Base-by-base conservation (phyloP, 2,113 vertebrate genomes). In the Chitala chitala region DNA sequence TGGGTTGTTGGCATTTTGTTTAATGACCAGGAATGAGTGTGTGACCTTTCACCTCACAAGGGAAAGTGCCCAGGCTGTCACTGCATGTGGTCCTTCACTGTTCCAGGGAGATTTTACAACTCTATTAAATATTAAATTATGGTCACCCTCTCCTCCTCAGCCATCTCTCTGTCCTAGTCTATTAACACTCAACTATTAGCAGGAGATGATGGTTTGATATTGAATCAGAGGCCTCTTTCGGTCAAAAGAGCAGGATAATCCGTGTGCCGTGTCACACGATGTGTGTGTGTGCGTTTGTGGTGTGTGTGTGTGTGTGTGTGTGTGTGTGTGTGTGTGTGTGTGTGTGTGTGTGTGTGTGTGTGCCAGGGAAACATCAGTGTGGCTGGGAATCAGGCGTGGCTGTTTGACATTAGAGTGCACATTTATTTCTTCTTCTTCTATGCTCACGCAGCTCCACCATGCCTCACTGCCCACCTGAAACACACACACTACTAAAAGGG, bases 61-160 rank as follows among this genome's bases (percentile, higher is more conserved):
- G 56, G 8, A 29, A 10, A 40, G 46, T 10, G 8, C 22, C 40
- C 22, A 20, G 24, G 22, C 40, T n/a, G 6, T 13, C 40, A 6
- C 46, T 66, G 68, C 59, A 71, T 31, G 69, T 59, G 71, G 29
- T 36, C 10, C 51, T 70, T 29, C 15, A 0, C 61, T 44, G 29
- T 29, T 69, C 72, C 58, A 31, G 59, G 75, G 20, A 71, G 61
- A 74, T 44, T 50, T 84, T 87, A 86, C 85, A 84, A 81, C 82
- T 73, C 80, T 83, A 88, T 87, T 86, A 83, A 87, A 88, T 86
- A 86, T 81, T 44, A 88, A 87, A 87, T 87, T 81, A 85, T 83
- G 77, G 79, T 78, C 53, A 46, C 77, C 78, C 76, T 81, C 73
- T 58, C 53, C 53, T 75, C 73, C 73, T 64, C 75, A 38, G 5